Base-by-base conservation (phyloP, 1,140 invertebrate species). In the Eubasilissa regina region DNA sequence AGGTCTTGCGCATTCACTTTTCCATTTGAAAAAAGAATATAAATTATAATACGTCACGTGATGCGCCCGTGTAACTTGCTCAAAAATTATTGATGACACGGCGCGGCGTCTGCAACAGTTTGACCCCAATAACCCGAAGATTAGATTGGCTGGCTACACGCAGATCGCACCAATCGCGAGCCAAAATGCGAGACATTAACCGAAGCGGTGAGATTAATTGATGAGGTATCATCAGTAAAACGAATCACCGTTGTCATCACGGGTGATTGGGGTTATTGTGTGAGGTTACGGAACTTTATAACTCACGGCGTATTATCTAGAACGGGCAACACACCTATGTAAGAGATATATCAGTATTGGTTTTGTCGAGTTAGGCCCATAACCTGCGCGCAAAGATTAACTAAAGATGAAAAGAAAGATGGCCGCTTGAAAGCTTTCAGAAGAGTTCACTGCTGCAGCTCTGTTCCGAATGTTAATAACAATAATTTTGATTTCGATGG, bases 231-330 rank as follows among this genome's bases (percentile, higher is more conserved):
- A 21, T 58, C 55, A 58, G 55, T 58, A 58, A 58, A 19, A 21
- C 17, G 55, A 10, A 21, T 15, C 17, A 11, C 15, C 55, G 11
- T 21, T 58, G 55, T 58, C 55, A 58, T 7, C 55, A 12, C 3
- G 55, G 55, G 55, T 58, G 55, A 58, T 58, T 58, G 55, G 55
- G 55, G 55, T 58, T 19, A 58, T 58, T 58, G 55, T 58, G 15
- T 15, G 55, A 21, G 10, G 8, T 58, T 58, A 19, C 55, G 55
- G 8, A 15, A 58, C 55, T 58, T 58, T 58, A 56, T n/a, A 35
- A 35, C 25, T 35, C 19, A 56, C 15, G 55, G 55, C 17, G 17
- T 19, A 15, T 15, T 21, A 58, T 58, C 9, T 21, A 15, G 55
- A 58, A 58, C 17, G 25, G 25, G 25, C 25, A 35, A 35, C 25